A percentile compares a stretch with the other conserved stretches of the same genome.
These are phyloP conservation scores for Liodrosophila aerea DNA, from an alignment of 2,888 invertebrate genomes.

Conservation along the genomic window DNA sequence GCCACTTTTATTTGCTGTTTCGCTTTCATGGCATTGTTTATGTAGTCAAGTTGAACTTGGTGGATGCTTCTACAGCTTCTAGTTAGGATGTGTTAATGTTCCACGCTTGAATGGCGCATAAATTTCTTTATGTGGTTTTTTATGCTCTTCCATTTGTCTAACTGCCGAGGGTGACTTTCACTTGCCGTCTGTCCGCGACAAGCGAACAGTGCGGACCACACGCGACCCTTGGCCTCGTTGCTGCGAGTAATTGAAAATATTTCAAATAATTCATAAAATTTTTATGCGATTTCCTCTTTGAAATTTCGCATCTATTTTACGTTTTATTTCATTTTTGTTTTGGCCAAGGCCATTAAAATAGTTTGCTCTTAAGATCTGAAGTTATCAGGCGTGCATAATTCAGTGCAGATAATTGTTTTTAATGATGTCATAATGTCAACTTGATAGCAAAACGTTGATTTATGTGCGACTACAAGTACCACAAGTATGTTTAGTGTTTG, in stretches of 20 bases:
- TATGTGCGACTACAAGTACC: slow-evolving; percentile 34
- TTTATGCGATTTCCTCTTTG: slow-evolving; percentile 64
- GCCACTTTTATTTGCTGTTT: slow-evolving; percentile 26
- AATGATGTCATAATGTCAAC: slow-evolving; percentile 72
- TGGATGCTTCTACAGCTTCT: slow-evolving; percentile 23
- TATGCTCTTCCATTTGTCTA: slow-evolving; percentile 55
- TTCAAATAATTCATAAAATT: slow-evolving; percentile 77
- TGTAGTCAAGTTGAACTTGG: slow-evolving; percentile 40
- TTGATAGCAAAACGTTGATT: slow-evolving; percentile 65
- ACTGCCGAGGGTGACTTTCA: slow-evolving; percentile 38
- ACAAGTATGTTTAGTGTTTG: neutral
- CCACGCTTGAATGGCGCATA: slow-evolving; percentile 75
- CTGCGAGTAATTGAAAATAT: slow-evolving; percentile 72
- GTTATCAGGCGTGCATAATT: slow-evolving; percentile 50
- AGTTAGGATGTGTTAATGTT: slow-evolving; percentile 71
- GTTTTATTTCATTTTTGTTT: slow-evolving; percentile 12
- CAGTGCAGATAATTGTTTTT: slow-evolving; percentile 70
- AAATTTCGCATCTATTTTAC: slow-evolving; percentile 40
- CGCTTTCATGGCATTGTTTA: slow-evolving; percentile 66
- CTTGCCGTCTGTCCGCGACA: slow-evolving; percentile 5
- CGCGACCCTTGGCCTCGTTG: slow-evolving; percentile 26
- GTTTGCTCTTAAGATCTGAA: slow-evolving; percentile 41
- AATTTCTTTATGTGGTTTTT: slow-evolving; percentile 74
- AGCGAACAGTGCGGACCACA: slow-evolving; percentile 4
- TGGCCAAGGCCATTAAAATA: slow-evolving; percentile 63